Percentiles rank a stretch among this genome's conserved stretches.
Evolutionary conservation across 1,140 invertebrate genomes (phyloP).

Genomic region (Oreohelix idahoensis): DNA sequence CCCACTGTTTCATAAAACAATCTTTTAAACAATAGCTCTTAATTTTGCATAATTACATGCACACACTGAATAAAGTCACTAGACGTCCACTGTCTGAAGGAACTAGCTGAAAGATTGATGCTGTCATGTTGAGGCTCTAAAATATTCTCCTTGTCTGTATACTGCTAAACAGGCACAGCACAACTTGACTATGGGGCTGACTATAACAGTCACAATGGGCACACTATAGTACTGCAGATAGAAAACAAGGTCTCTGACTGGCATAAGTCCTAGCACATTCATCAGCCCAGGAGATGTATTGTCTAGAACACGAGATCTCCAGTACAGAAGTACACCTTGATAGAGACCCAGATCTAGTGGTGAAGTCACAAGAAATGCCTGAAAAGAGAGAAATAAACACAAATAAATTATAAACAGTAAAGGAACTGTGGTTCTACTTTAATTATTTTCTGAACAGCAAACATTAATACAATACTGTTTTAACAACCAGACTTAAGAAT

Average conservation of each 20-base stretch:
- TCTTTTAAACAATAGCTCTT: too few species aligned
- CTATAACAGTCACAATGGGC: slow-evolving; percentile 20
- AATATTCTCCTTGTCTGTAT: slow-evolving; percentile 32
- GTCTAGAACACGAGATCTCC: slow-evolving; percentile 28
- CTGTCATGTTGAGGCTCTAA: background rate
- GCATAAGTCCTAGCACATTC: slow-evolving; percentile 1
- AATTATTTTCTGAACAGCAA: too few species aligned
- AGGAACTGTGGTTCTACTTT: too few species aligned
- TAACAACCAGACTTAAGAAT: too few species aligned
- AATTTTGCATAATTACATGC: too few species aligned
- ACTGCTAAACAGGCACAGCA: background rate
- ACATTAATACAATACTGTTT: too few species aligned
- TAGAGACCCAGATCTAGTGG: slow-evolving; percentile 1
- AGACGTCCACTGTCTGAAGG: too few species aligned
- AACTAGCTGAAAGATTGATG: background rate
- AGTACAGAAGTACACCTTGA: slow-evolving; percentile 27
- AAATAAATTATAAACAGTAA: too few species aligned
- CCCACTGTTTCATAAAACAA: too few species aligned
- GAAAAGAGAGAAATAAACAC: background rate
- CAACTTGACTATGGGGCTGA: slow-evolving; percentile 22
- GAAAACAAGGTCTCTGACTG: slow-evolving; percentile 9
- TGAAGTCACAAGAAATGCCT: slow-evolving; percentile 8
- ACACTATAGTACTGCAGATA: slow-evolving; percentile 36
- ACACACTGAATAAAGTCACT: too few species aligned
- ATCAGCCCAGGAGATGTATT: slow-evolving; percentile 8